Evolutionary conservation across 2,888 invertebrate genomes (phyloP), one percentile per base, ranked within the genome.

Genomic region (Xanthorhoe spadicearia): DNA sequence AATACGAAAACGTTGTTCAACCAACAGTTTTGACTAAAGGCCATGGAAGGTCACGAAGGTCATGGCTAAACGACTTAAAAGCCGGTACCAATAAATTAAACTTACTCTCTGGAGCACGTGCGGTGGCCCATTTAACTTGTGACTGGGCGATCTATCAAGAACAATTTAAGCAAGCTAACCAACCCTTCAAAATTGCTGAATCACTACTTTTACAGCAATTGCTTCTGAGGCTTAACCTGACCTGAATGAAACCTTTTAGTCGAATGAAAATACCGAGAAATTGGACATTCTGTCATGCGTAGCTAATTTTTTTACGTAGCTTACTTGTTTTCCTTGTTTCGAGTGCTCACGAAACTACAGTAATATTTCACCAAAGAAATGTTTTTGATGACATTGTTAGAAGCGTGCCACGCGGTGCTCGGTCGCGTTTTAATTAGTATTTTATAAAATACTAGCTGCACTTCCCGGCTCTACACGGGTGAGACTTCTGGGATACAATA

Each of bases 231-330:
- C 46, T 43, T 43, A 23, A 43, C 51, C 43, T 59, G 59, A 46
- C 60, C 53, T 17, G 46, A 53, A 17, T 53, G 53, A 46, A 61
- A 61, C 60, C 60, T 61, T 61, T 61, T 61, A 61, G 53, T 32
- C 46, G 53, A 61, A 53, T 61, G 46, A 53, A 28, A 53, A 53
- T 46, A 17, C 60, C 51, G 13, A 32, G 32, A 61, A 53, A 43
- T 18, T 15, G 48, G 60, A 46, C 28, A 15, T 23, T 13, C 15
- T 43, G 51, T 43, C 59, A 51, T 59, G 51, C 51, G 38, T 50
- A 62, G n/a, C 38, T 56, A 56, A 43, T 38, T 56, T 46, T 23
- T 38, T 48, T 48, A 46, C 56, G 46, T 35, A 50, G 48, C 19
- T 51, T 23, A 51, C 51, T 51, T 23, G 51, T n/a, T 51, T 23